A percentile compares a stretch with the other conserved stretches of the same genome.
These are phyloP conservation scores for Pycnomerus fuliginosus DNA, from an alignment of 2,888 invertebrate species.

Conservation along the genomic window DNA sequence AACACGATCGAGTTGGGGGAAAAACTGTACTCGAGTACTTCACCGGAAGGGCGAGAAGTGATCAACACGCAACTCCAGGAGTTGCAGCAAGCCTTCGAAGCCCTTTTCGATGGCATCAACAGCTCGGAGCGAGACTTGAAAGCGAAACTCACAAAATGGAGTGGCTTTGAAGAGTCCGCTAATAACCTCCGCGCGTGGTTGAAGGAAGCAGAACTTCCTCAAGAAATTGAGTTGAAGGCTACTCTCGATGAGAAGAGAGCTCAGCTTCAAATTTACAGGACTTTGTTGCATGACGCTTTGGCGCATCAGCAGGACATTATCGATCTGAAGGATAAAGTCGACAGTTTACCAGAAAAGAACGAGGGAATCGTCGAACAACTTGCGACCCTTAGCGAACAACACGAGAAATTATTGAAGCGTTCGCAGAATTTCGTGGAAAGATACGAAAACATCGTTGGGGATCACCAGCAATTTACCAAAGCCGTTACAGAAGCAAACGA, in stretches of 20 bases:
- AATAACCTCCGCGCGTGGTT: slow-evolving; percentile 80
- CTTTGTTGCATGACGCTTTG: slow-evolving; percentile 77
- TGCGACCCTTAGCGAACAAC: slow-evolving; percentile 68
- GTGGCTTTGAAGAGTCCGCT: slow-evolving; percentile 84
- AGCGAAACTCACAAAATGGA: slow-evolving; percentile 80
- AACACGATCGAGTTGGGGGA: slow-evolving; percentile 86
- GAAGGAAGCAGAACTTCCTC: slow-evolving; percentile 70
- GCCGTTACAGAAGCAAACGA: slow-evolving; percentile 84
- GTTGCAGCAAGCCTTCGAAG: slow-evolving; percentile 78
- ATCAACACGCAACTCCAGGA: slow-evolving; percentile 82
- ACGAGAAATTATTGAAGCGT: slow-evolving; percentile 67
- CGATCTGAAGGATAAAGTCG: slow-evolving; percentile 77
- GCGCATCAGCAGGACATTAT: slow-evolving; percentile 83
- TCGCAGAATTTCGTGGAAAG: slow-evolving; percentile 77
- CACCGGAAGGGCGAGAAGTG: slow-evolving; percentile 82
- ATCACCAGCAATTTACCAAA: slow-evolving; percentile 86
- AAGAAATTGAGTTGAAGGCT: slow-evolving; percentile 77
- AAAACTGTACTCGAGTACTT: slow-evolving; percentile 82
- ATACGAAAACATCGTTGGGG: slow-evolving; percentile 84
- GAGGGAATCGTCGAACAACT: slow-evolving; percentile 74
- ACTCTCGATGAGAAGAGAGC: slow-evolving; percentile 90
- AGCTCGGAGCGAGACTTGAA: slow-evolving; percentile 78
- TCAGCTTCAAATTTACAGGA: slow-evolving; percentile 81
- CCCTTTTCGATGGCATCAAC: slow-evolving; percentile 76
- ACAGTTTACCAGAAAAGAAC: slow-evolving; percentile 75